These are phyloP conservation scores for Aphidius colemani DNA, from an alignment of 2,888 invertebrate species.

Conservation along the genomic window DNA sequence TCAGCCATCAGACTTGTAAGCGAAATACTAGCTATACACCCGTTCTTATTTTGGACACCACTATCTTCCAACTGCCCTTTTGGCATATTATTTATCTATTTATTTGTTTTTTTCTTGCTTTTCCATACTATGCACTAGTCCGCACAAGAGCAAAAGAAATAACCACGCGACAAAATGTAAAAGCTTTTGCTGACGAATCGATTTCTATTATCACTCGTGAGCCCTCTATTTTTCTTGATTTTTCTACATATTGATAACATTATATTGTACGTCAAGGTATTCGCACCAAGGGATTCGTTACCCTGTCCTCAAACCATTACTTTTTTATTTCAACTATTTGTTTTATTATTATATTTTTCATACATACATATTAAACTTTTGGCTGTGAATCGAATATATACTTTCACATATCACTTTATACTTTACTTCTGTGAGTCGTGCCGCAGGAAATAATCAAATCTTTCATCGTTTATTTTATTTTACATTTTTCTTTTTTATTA, in stretches of 20 bases:
- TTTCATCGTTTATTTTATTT: constrained; percentile 18
- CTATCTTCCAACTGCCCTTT: constrained; percentile 3
- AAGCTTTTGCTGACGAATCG: constrained; percentile 47
- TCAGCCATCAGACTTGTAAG: constrained; percentile 43
- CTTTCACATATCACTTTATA: constrained; percentile 13
- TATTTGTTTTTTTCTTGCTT: neutral
- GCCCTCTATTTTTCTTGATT: constrained; percentile 23
- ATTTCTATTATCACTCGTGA: constrained; percentile 44
- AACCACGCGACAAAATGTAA: constrained; percentile 40
- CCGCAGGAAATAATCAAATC: constrained; percentile 30
- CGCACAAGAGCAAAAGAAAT: constrained; percentile 23
- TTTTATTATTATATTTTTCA: constrained; percentile 12
- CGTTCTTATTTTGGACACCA: constrained; percentile 19
- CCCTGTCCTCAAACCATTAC: constrained; percentile 1
- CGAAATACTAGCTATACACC: constrained; percentile 22
- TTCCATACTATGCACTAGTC: neutral
- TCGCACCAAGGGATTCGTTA: constrained; percentile 17
- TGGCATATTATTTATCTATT: too few species aligned
- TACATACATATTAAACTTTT: constrained; percentile 13
- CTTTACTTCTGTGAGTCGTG: constrained; percentile 14
- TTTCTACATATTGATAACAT: constrained; percentile 48
- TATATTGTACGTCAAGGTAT: constrained; percentile 42
- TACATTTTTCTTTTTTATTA: constrained; percentile 16
- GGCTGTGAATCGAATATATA: constrained; percentile 18
- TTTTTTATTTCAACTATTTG: constrained; percentile 21